A percentile compares a stretch with the other conserved stretches of the same genome.
Evolutionary conservation across 2,888 invertebrate genomes (phyloP).

Genomic region (Athalia circularis): DNA sequence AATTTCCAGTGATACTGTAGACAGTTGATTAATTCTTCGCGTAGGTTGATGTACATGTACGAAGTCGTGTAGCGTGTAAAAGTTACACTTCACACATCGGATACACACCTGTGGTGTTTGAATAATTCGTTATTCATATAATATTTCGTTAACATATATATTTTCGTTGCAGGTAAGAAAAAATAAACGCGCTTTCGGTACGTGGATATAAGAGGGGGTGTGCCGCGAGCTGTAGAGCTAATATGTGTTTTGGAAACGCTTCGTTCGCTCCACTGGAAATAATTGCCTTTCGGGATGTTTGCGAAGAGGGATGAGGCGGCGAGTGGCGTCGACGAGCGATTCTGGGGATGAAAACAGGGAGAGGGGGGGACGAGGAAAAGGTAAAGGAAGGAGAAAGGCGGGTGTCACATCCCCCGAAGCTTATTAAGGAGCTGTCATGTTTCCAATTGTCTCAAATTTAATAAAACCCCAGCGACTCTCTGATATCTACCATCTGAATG

Average conservation of each 20-base stretch:
- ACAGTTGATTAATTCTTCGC: no score
- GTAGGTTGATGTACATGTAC: no score
- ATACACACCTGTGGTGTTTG: neutral
- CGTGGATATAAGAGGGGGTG: neutral
- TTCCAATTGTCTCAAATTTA: conserved; percentile 49
- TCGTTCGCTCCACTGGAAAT: conserved; percentile 44
- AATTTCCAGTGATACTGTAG: no score
- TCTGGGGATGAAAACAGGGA: conserved; percentile 2
- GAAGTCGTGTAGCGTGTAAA: no score
- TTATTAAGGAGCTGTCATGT: conserved; percentile 58
- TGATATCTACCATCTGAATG: conserved; percentile 46
- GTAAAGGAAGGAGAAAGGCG: conserved; percentile 46
- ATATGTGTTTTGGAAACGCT: conserved; percentile 42
- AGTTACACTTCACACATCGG: neutral
- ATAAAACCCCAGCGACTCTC: conserved; percentile 47
- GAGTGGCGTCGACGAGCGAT: conserved; percentile 37
- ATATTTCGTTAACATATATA: neutral
- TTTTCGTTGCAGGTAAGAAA: neutral
- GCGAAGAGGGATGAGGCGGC: conserved; percentile 33
- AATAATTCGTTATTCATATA: neutral
- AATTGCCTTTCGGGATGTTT: conserved; percentile 47
- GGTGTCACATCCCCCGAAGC: conserved; percentile 53
- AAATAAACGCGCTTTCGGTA: conserved; percentile 11
- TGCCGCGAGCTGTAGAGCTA: conserved; percentile 27
- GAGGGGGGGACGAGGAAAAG: conserved; percentile 39